Evolutionary conservation across 2,113 vertebrate genomes (phyloP).

Genomic region (Brienomyrus longianalis): DNA sequence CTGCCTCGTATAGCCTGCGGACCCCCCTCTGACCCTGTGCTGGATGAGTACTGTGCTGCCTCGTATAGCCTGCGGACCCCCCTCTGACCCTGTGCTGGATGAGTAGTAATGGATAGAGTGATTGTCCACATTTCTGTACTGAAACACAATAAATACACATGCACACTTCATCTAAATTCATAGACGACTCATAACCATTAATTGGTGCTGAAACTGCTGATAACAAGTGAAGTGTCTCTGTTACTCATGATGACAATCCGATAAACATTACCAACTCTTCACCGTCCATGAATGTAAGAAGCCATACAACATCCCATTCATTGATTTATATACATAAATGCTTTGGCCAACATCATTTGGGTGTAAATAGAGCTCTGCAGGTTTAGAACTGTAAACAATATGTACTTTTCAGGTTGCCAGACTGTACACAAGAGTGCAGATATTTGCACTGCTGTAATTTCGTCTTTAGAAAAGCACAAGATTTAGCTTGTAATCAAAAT

Average conservation of each 20-base stretch:
- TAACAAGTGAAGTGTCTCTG: background rate
- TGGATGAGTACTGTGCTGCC: too few relatives aligned
- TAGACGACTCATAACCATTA: background rate
- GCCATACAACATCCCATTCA: background rate
- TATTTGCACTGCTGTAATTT: background rate
- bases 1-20: too few relatives aligned
- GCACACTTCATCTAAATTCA: background rate
- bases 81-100: too few relatives aligned
- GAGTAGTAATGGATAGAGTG: background rate
- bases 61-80: too few relatives aligned
- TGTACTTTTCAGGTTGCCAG: background rate
- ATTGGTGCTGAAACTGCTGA: background rate
- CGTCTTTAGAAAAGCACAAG: background rate
- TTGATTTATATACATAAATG: background rate
- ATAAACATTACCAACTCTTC: background rate
- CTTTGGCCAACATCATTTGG: background rate
- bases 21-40: too few relatives aligned
- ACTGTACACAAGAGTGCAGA: background rate
- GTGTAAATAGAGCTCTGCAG: background rate
- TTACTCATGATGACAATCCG: background rate
- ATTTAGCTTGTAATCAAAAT: constrained; percentile 37
- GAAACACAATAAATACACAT: background rate
- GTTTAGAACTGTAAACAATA: background rate
- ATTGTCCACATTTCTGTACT: background rate
- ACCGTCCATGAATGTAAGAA: background rate